Percentiles rank a stretch among this genome's conserved stretches.
Conservation (phyloP, 2,888 invertebrate species). For the Trachelus troglodyta region DNA sequence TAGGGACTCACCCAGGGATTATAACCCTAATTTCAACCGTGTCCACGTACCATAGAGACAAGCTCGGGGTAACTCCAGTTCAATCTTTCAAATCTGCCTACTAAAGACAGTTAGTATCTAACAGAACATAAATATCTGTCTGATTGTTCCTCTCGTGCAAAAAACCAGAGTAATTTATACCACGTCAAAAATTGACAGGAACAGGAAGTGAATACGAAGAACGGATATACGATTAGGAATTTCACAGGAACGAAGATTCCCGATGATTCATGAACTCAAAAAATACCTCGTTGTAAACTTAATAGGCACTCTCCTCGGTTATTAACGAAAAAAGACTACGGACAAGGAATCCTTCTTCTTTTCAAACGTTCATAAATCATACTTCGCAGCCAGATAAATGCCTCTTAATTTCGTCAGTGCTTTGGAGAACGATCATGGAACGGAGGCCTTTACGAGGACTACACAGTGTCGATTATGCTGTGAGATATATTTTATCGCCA, state of each 20-base stretch:
- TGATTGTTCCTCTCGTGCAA: background rate
- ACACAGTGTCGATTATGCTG: background rate
- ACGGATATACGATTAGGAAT: background rate
- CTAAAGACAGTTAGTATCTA: background rate
- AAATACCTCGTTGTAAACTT: background rate
- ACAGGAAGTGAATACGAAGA: background rate
- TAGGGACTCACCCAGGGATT: conserved; percentile 52
- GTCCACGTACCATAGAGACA: background rate
- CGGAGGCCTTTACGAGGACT: background rate
- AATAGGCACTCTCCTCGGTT: background rate
- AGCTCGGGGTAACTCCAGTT: background rate
- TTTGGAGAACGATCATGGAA: conserved; percentile 12
- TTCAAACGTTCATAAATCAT: conserved; percentile 22
- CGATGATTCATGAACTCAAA: background rate
- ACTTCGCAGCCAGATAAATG: conserved; percentile 22
- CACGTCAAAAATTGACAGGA: background rate
- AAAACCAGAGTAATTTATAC: background rate
- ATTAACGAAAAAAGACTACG: background rate
- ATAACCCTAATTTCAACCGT: conserved; percentile 64
- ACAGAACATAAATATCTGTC: background rate
- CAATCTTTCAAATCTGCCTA: background rate
- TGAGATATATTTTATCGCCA: background rate
- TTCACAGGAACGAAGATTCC: background rate
- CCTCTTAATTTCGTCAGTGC: conserved; percentile 23
- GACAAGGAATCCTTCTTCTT: conserved; percentile 11